These are phyloP conservation scores for Tachina fera DNA, from an alignment of 2,888 invertebrate species.

Conservation along the genomic window DNA sequence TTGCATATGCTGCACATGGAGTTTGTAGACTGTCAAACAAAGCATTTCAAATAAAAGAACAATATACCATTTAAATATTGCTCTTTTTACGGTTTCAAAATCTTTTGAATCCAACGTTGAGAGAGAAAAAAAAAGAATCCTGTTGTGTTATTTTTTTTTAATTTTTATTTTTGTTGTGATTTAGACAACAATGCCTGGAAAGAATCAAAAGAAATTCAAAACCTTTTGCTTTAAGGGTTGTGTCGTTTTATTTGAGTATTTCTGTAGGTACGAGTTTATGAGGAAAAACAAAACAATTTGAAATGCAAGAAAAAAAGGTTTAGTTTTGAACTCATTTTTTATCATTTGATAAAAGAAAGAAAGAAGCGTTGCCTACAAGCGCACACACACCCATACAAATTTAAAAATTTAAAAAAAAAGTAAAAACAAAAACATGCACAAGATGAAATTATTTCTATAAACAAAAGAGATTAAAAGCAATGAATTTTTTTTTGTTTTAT, in stretches of 20 bases:
- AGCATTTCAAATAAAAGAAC: constrained; percentile 59
- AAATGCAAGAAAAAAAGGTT: constrained; percentile 57
- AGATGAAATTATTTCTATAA: constrained; percentile 67
- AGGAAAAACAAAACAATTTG: constrained; percentile 57
- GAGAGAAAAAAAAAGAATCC: constrained; percentile 55
- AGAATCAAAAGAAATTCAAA: constrained; percentile 69
- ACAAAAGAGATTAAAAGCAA: constrained; percentile 69
- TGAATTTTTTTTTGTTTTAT: constrained; percentile 56
- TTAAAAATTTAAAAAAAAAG: neutral
- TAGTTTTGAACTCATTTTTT: constrained; percentile 67
- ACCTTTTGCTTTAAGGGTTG: constrained; percentile 70
- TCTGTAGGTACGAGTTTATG: constrained; percentile 29
- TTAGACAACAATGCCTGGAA: constrained; percentile 63
- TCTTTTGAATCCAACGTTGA: constrained; percentile 39
- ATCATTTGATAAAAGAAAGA: constrained; percentile 66
- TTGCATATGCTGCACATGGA: constrained; percentile 68
- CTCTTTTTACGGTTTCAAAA: constrained; percentile 65
- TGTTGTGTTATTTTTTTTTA: constrained; percentile 54
- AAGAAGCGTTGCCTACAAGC: constrained; percentile 5
- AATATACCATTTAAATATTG: constrained; percentile 70
- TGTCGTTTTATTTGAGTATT: constrained; percentile 40
- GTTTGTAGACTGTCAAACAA: constrained; percentile 40
- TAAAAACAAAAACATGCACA: constrained; percentile 33
- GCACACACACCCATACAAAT: neutral
- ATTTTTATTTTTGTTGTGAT: constrained; percentile 62